Conservation (phyloP, 2,888 invertebrate species). For the Nomada flava region DNA sequence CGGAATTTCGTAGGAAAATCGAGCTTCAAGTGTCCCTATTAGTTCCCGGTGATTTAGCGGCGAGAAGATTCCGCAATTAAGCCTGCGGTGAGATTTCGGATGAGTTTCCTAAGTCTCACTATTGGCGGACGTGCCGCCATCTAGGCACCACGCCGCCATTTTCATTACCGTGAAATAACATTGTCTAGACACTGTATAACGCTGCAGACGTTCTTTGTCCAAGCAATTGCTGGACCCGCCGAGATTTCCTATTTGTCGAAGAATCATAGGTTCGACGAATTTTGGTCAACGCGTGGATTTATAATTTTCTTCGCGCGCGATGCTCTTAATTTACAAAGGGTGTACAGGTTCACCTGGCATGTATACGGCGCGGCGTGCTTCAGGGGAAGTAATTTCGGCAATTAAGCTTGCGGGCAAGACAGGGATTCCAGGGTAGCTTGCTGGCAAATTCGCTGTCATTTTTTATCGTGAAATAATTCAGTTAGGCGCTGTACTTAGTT, state of each 20-base stretch:
- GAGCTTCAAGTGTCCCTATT: background rate
- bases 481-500: too few relatives aligned
- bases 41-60: background rate
- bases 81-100: background rate
- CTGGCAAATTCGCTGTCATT: constrained; percentile 21
- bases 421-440: constrained; percentile 13
- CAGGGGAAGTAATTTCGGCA: constrained; percentile 39
- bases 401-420: constrained; percentile 28
- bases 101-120: background rate
- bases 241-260: background rate
- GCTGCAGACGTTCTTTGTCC: background rate
- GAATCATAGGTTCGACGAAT: too few relatives aligned
- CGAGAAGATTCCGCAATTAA: constrained; percentile 14
- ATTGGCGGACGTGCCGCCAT: background rate
- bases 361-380: constrained; percentile 3
- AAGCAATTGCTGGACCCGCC: background rate
- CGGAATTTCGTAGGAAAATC: constrained; percentile 5
- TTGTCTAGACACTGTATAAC: background rate
- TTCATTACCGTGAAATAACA: background rate
- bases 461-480: constrained; percentile 20
- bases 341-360: background rate
- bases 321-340: background rate
- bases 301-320: too few relatives aligned
- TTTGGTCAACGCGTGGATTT: too few relatives aligned
- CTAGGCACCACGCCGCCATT: background rate